Evolutionary conservation across 2,113 vertebrate species (phyloP).

Genomic region (Micronycteris hirsuta): DNA sequence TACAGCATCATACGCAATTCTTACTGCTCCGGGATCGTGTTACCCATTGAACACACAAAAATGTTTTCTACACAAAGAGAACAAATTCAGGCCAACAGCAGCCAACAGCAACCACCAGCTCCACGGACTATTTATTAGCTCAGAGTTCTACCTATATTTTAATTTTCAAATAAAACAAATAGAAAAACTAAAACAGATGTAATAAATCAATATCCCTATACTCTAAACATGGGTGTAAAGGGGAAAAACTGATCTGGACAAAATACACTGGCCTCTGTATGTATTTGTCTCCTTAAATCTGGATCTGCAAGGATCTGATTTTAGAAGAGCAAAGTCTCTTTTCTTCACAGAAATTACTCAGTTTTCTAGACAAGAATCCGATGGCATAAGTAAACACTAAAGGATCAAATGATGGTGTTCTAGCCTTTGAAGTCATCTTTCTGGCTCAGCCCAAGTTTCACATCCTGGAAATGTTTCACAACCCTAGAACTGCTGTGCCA

Average conservation of each 20-base stretch:
- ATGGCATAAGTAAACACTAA: slow-evolving; percentile 52
- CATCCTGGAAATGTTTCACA: slow-evolving; percentile 56
- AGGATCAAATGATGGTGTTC: slow-evolving; percentile 69
- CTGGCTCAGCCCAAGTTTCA: slow-evolving; percentile 69
- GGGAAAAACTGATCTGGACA: neutral
- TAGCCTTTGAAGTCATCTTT: slow-evolving; percentile 69
- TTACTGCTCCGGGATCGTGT: neutral
- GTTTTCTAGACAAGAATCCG: slow-evolving; percentile 74
- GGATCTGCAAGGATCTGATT: slow-evolving; percentile 32
- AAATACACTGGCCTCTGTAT: neutral
- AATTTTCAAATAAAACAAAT: slow-evolving; percentile 4
- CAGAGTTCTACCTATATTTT: neutral
- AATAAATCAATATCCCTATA: slow-evolving; percentile 40
- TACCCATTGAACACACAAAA: neutral
- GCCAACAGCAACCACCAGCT: too few species aligned
- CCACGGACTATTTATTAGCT: neutral
- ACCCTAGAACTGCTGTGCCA: slow-evolving; percentile 33
- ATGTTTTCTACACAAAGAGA: neutral
- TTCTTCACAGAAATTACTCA: slow-evolving; percentile 62
- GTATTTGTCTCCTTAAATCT: slow-evolving; percentile 37
- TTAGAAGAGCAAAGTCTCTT: slow-evolving; percentile 60
- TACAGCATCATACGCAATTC: neutral
- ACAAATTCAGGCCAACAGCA: neutral
- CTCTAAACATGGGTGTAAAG: slow-evolving; percentile 19
- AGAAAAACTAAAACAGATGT: slow-evolving; percentile 41